Conservation (phyloP, 2,888 invertebrate species). For the Andrena chrysosceles region DNA sequence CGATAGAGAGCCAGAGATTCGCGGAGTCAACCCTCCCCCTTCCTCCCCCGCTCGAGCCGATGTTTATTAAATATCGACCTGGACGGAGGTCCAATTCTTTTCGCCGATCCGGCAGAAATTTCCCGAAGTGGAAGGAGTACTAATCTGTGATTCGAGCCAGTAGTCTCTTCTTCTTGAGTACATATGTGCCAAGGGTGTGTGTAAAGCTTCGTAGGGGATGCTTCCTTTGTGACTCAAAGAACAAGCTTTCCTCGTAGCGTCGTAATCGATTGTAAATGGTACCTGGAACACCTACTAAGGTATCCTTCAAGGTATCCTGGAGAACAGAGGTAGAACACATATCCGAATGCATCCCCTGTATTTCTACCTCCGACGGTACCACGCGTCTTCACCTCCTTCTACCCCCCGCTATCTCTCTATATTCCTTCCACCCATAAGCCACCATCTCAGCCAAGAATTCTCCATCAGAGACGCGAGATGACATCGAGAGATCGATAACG, state of each 20-base stretch:
- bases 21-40: background rate
- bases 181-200: too few relatives aligned
- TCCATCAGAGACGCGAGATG: background rate
- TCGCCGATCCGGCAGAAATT: background rate
- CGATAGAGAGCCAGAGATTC: constrained; percentile 22
- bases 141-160: background rate
- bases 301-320: too few relatives aligned
- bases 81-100: constrained; percentile 3
- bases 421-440: background rate
- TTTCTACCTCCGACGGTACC: background rate
- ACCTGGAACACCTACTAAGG: too few relatives aligned
- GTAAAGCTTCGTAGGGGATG: too few relatives aligned
- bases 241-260: too few relatives aligned
- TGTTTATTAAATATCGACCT: constrained; percentile 21
- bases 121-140: background rate
- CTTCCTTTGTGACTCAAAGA: too few relatives aligned
- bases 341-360: too few relatives aligned
- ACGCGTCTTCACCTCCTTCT: background rate
- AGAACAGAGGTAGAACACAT: too few relatives aligned
- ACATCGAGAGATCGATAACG: constrained; percentile 32
- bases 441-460: background rate
- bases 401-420: background rate
- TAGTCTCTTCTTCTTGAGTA: too few relatives aligned
- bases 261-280: too few relatives aligned
- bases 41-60: background rate